Base-by-base conservation (phyloP, 2,113 vertebrate species). In the Lethenteron reissneri region DNA sequence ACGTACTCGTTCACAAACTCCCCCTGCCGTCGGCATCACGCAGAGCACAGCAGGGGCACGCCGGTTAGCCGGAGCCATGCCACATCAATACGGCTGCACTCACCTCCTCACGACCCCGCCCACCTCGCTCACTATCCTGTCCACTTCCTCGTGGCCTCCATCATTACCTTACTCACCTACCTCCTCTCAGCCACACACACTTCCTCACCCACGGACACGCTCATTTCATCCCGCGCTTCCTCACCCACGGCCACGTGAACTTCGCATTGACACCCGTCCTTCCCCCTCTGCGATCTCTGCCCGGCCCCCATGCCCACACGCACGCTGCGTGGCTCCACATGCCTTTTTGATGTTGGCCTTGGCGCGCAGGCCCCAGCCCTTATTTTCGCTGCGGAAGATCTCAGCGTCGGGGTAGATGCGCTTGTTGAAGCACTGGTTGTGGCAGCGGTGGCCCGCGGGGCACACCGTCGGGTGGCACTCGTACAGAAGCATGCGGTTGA, bases 1-100 rank as follows among this genome's bases (percentile, higher is more conserved):
- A 99, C 92, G 0, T 97, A 99, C 21, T 99, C 94, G 0, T 84
- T 90, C 75, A 97, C 90, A 84, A 99, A 95, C 74, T 97, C 92
- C 12, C 92, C 94, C 94, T 99, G 80, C 11, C 75, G 25, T 41
- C 41, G 41, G 41, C 41, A 41, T 41, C 41, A 41, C 41, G 41
- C 41, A 41, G 41, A 41, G 41, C 41, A 41, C 41, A 41, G 41
- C 41, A 41, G 41, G 41, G 41, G 41, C 41, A 41, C 41, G 41
- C 41, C 6, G 41, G 3, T 41, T 41, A 41, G 41, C 41, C 41
- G 5, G 41, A 41, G 41, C 41, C 41, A 41, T 41, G 41, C 41
- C 41, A 41, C 41, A 41, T 41, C 41, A 41, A 41, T 41, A 41
- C 41, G 41, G 41, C 5, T 7, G 5, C 41, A 17, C 15, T 58